Evolutionary conservation across 2,797 vertebrate species (phyloP), one percentile per base, ranked within the genome.

Genomic region (Vireo griseus): DNA sequence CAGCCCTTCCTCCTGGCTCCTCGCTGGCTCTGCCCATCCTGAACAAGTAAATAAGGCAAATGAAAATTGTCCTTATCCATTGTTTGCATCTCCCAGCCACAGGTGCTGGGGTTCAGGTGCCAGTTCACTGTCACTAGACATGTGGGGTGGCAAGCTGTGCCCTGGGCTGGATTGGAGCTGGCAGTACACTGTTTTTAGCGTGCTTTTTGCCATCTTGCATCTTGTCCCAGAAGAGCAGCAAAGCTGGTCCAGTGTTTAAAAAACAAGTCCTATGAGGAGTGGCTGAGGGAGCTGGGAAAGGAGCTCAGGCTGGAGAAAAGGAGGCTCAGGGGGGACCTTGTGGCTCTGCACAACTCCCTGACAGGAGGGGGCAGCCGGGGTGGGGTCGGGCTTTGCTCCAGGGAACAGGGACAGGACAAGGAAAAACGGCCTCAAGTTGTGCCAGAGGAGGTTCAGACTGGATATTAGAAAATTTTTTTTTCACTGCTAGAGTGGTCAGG

Each of bases 31-130:
- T 16, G 17, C 18, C 9, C 28, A 44, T 44, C 24, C 25, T 44
- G 21, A 31, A 13, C 33, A 33, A 51, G 15, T 13, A 52, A 40
- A 40, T 45, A 7, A 59, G 6, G 15, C 24, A 54, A 48, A 71
- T 6, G 5, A 44, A 68, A 82, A 35, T 7, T 9, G 12, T 35
- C 16, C 59, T 84, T 13, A 45, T 44, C 17, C 6, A 26, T 26
- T 5, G 0, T 6, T 78, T 17, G 37, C 0, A 0, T 5, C 11
- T 35, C 25, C 31, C 6, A 21, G 13, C 11, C 13, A 47, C 0
- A 1, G 28, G 29, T 59, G 33, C n/a, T 69, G 52, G 4, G 5
- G 10, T 42, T 40, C 39, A 40, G 39, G 39, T 40, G 39, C 39
- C 14, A 8, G 0, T 33, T 59, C 14, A 12, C 2, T 16, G 28